These are phyloP conservation scores for Dasyornis broadbenti DNA, from an alignment of 2,113 vertebrate species.

Conservation along the genomic window DNA sequence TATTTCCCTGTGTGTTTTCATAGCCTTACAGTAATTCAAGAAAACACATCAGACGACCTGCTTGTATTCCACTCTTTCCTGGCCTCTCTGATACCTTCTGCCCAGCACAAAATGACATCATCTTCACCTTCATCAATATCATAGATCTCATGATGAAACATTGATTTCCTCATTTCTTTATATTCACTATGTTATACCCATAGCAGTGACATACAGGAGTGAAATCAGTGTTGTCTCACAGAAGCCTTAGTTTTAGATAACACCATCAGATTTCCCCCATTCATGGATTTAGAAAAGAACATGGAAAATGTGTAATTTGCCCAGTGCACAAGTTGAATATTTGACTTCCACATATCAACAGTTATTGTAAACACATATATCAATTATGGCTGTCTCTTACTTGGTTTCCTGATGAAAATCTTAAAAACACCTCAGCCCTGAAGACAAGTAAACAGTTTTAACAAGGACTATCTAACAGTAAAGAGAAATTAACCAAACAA, in stretches of 20 bases:
- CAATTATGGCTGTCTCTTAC: background rate
- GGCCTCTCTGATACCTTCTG: background rate
- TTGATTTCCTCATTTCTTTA: background rate
- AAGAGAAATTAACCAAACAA: background rate
- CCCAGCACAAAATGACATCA: fast-evolving
- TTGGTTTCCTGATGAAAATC: background rate
- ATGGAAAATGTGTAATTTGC: background rate
- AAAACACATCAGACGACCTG: background rate
- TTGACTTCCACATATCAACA: background rate
- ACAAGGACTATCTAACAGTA: background rate
- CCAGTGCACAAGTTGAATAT: background rate
- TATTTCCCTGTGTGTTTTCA: background rate
- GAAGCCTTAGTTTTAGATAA: background rate
- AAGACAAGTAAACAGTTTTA: background rate
- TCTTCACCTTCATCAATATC: background rate
- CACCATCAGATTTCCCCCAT: background rate
- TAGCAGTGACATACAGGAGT: background rate
- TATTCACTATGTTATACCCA: background rate
- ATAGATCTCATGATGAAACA: background rate
- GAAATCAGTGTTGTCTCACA: background rate
- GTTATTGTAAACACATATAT: background rate
- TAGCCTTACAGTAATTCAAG: background rate
- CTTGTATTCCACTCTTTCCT: background rate
- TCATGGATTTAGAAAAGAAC: background rate
- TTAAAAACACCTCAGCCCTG: background rate